Evolutionary conservation across 2,113 vertebrate genomes (phyloP).

Genomic region (Saguinus imperator): DNA sequence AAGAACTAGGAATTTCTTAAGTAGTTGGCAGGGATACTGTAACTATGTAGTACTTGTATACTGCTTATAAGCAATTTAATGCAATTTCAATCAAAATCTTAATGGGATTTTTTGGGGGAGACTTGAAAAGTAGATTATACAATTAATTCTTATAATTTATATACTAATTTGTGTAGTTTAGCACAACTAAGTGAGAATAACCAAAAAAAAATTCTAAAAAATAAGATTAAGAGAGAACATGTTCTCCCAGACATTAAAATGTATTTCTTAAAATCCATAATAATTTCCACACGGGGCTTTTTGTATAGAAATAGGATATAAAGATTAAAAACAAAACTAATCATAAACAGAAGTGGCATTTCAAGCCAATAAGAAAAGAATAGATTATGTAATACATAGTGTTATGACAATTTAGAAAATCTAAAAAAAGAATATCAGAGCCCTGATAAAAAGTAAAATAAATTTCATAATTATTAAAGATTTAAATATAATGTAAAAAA

Average conservation of each 20-base stretch:
- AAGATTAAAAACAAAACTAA: slow-evolving; percentile 14
- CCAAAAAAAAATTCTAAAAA: neutral
- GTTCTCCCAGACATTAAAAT: neutral
- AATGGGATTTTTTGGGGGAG: neutral
- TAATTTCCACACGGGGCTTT: neutral
- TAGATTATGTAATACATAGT: neutral
- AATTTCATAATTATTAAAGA: neutral
- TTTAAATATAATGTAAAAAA: neutral
- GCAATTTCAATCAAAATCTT: neutral
- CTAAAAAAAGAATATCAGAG: neutral
- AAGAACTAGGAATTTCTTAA: neutral
- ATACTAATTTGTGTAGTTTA: slow-evolving; percentile 2
- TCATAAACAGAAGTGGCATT: neutral
- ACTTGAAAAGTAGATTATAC: neutral
- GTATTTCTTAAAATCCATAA: neutral
- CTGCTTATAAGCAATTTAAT: neutral
- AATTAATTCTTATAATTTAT: neutral
- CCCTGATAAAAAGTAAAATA: neutral
- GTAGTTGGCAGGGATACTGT: neutral
- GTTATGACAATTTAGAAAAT: slow-evolving; percentile 22
- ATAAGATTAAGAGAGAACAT: neutral
- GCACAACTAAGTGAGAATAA: neutral
- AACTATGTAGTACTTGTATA: neutral
- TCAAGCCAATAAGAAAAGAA: neutral
- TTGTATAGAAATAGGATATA: neutral